Evolutionary conservation across 2,888 invertebrate species (phyloP), one percentile per base, ranked within the genome.

Genomic region (Campopleginae sp.): DNA sequence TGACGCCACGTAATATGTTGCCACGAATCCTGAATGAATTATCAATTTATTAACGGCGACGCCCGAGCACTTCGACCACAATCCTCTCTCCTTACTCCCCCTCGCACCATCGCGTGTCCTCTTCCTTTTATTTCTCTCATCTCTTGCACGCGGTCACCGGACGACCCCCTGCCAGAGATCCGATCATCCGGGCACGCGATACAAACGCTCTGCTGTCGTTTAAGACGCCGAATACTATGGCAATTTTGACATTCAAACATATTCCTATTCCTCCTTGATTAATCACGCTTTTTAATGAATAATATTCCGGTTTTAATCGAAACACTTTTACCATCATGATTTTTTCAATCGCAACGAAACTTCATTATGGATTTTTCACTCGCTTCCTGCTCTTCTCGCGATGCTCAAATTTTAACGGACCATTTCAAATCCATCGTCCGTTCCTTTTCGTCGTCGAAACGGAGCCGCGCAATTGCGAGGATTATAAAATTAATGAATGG

Each of bases 1-100:
- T 89, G 89, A 92, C 91, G 89, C 89, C 63, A 87, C 86, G 88
- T 91, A 92, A 92, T 92, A 91, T 91, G 91, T 91, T 90, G 89
- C 87, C 85, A 88, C 85, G 89, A 86, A 89, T 87, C 33, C 87
- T 84, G 89, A 91, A 92, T 91, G 90, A 91, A 91, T 90, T 90
- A 90, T 90, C 88, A 90, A 91, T 91, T 92, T 89, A 91, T 90
- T 89, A 90, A 88, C 87, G 84, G 72, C 74, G 86, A 86, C 87
- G 83, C 70, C 23, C 77, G 58, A 74, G 70, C 70, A 75, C 71
- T 72, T 82, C 85, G 71, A 54, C 70, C 42, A 70, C 63, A 63
- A 81, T 81, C 48, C 75, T 65, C 70, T 63, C 70, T 63, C 79
- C 42, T 48, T 19, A 31, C 31, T 44, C 27, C 42, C 51, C 19